Conservation (phyloP, 2,888 invertebrate genomes). For the Tanaodytes sp. region DNA sequence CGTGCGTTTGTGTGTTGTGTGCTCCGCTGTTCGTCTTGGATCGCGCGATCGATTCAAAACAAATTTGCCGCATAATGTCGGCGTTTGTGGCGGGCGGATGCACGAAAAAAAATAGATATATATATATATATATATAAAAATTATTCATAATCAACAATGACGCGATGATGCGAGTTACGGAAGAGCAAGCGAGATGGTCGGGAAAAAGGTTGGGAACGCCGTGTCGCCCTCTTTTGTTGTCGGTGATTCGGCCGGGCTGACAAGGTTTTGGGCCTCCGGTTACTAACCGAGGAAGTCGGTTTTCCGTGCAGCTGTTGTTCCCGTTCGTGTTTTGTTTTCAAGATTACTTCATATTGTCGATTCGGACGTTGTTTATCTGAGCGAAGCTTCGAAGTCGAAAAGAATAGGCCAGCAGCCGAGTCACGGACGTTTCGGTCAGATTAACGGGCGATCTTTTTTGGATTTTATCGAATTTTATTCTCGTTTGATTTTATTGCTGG, state of each 20-base stretch:
- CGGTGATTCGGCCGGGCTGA: slow-evolving; percentile 14
- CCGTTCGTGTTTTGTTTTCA: slow-evolving; percentile 21
- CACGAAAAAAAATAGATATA: not conserved
- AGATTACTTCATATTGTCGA: no score
- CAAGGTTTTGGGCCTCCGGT: slow-evolving; percentile 16
- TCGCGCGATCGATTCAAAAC: not conserved
- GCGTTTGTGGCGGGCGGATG: not conserved
- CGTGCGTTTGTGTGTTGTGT: no score
- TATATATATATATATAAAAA: not conserved
- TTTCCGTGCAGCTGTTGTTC: slow-evolving; percentile 28
- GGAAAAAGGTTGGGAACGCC: slow-evolving; percentile 16
- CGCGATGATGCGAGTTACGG: not conserved
- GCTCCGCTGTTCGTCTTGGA: no score
- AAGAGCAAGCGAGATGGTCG: not conserved
- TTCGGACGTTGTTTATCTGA: not conserved
- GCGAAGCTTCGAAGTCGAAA: not conserved
- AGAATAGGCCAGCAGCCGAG: no score
- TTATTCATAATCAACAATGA: not conserved
- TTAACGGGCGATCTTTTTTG: no score
- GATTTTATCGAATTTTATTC: slow-evolving; percentile 1
- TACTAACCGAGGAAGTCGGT: slow-evolving; percentile 29
- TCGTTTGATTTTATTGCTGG: no score
- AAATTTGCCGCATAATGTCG: not conserved
- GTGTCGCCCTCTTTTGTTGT: slow-evolving; percentile 40
- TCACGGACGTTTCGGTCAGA: no score